phyloP scores from a whole-genome alignment of 1,140 invertebrate species.

The Psilanteris sp. region DNA sequence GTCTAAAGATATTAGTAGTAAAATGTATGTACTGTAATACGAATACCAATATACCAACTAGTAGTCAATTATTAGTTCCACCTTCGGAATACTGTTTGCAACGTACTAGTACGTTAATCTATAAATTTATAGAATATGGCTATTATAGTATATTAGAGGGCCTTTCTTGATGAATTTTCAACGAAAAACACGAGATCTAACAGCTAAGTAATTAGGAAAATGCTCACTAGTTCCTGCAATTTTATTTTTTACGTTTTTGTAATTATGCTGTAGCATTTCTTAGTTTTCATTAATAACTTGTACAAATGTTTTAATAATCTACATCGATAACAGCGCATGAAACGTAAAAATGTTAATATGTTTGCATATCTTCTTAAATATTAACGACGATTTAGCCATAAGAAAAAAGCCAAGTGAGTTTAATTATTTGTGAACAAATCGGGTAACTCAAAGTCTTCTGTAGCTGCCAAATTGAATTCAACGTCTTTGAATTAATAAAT shows the following conservation, averaged over 20 bases:
- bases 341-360: no score
- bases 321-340: no score
- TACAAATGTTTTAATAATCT: no score
- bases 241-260: conserved; percentile 13
- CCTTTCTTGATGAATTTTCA: conserved; percentile 45
- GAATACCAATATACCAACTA: conserved; percentile 62
- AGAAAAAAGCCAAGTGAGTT: no score
- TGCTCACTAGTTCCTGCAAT: conserved; percentile 33
- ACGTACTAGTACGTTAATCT: conserved; percentile 56
- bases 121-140: conserved; percentile 55
- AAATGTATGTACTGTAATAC: conserved; percentile 51
- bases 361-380: no score
- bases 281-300: conserved; percentile 3
- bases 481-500: no score
- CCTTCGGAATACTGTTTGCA: conserved; percentile 54
- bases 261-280: conserved; percentile 2
- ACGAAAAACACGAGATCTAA: conserved; percentile 52
- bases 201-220: conserved; percentile 52
- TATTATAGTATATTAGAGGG: conserved; percentile 52
- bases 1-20: conserved; percentile 61
- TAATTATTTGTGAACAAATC: no score
- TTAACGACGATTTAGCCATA: no score
- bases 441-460: no score
- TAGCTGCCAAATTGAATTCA: no score
- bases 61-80: conserved; percentile 56